Evolutionary conservation across 2,113 vertebrate species (phyloP).

Genomic region (Limnothrissa miodon): DNA sequence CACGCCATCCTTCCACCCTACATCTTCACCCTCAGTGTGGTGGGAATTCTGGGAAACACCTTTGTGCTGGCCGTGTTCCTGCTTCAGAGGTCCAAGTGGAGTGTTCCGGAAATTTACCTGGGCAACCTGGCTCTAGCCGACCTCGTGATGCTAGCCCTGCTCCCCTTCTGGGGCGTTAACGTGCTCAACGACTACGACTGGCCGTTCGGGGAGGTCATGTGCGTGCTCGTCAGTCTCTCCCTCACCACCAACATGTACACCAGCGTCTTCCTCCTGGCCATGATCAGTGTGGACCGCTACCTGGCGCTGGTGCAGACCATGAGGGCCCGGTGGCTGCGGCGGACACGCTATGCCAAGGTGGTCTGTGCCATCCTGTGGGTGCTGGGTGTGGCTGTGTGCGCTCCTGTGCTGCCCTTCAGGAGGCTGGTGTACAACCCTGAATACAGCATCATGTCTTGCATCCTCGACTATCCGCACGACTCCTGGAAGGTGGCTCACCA

Average conservation of each 20-base stretch:
- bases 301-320: constrained; percentile 87
- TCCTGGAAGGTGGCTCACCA: constrained; percentile 74
- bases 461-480: constrained; percentile 64
- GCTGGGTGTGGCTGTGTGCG: constrained; percentile 71
- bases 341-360: constrained; percentile 73
- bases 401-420: constrained; percentile 70
- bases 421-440: constrained; percentile 49
- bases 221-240: constrained; percentile 76
- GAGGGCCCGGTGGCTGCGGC: constrained; percentile 75
- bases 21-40: constrained; percentile 78
- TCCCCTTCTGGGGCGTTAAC: constrained; percentile 90
- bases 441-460: constrained; percentile 57
- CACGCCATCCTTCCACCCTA: constrained; percentile 70
- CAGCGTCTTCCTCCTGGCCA: constrained; percentile 83
- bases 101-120: constrained; percentile 87
- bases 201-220: constrained; percentile 81
- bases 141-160: constrained; percentile 72
- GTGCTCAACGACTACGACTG: constrained; percentile 77
- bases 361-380: constrained; percentile 79
- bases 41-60: constrained; percentile 77
- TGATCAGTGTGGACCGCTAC: constrained; percentile 91
- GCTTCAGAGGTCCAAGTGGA: constrained; percentile 77
- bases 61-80: constrained; percentile 83
- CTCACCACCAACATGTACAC: constrained; percentile 79
- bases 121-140: constrained; percentile 84